phyloP scores from a whole-genome alignment of 1,140 invertebrate species.

The Oryzaephilus surinamensis region DNA sequence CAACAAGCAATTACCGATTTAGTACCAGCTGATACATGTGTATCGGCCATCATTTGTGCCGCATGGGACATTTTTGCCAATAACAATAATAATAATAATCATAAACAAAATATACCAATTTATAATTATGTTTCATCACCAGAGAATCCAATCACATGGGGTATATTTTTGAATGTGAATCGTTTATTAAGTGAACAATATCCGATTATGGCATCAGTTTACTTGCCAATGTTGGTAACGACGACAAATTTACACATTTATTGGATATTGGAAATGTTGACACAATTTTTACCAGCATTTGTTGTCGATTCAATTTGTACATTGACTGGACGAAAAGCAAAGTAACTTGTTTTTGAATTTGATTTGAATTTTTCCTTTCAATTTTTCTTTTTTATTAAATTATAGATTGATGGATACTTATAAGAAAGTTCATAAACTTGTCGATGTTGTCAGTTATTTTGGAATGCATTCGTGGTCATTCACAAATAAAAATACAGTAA shows the following conservation, averaged over 20 bases:
- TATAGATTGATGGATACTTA: constrained; percentile 62
- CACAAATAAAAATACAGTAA: constrained; percentile 50
- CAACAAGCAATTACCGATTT: constrained; percentile 50
- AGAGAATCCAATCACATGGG: constrained; percentile 58
- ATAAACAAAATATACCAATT: constrained; percentile 49
- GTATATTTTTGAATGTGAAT: constrained; percentile 44
- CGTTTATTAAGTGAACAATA: constrained; percentile 38
- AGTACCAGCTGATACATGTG: constrained; percentile 61
- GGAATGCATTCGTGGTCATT: constrained; percentile 59
- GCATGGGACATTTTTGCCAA: constrained; percentile 58
- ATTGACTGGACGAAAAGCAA: constrained; percentile 47
- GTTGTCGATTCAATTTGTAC: constrained; percentile 43
- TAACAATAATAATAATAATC: no score
- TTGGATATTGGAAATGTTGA: constrained; percentile 38
- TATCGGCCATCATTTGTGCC: constrained; percentile 62
- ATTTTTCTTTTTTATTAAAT: no score
- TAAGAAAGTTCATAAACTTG: constrained; percentile 60
- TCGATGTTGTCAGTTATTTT: constrained; percentile 58
- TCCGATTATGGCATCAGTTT: constrained; percentile 45
- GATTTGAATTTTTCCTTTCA: no score
- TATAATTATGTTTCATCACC: constrained; percentile 62
- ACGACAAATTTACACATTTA: constrained; percentile 35
- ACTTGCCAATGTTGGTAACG: constrained; percentile 43
- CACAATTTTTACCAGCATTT: constrained; percentile 49
- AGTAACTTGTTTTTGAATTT: no score